phyloP scores from a whole-genome alignment of 2,888 invertebrate genomes.

The Cheilosia vernalis region DNA sequence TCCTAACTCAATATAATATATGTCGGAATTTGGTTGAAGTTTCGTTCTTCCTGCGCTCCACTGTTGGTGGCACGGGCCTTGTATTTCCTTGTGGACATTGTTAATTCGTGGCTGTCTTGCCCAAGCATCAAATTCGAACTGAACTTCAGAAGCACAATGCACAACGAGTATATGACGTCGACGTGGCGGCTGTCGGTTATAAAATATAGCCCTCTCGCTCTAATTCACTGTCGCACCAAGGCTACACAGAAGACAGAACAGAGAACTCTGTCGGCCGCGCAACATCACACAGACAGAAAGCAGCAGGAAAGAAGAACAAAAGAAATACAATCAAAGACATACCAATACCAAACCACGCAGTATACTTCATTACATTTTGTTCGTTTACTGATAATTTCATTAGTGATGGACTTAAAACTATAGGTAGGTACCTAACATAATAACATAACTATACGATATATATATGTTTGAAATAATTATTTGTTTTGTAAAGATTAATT shows the following conservation, averaged over 20 bases:
- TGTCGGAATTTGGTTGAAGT: slow-evolving; percentile 31
- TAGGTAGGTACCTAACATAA: background rate
- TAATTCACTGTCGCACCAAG: slow-evolving; percentile 13
- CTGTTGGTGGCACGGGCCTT: background rate
- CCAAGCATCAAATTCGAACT: slow-evolving; percentile 8
- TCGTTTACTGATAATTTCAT: background rate
- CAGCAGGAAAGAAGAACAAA: slow-evolving; percentile 14
- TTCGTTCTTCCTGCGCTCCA: background rate
- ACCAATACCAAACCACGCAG: background rate
- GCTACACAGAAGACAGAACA: slow-evolving; percentile 21
- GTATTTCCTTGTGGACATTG: background rate
- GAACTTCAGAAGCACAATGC: background rate
- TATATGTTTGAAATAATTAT: too few relatives aligned
- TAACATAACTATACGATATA: background rate
- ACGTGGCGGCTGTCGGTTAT: background rate
- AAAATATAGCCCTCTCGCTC: background rate
- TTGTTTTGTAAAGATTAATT: too few relatives aligned
- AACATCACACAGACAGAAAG: slow-evolving; percentile 11
- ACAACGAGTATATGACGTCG: slow-evolving; percentile 3
- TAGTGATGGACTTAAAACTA: slow-evolving; percentile 1
- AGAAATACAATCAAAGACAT: background rate
- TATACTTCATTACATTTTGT: background rate
- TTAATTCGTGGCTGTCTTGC: background rate
- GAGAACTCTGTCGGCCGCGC: slow-evolving; percentile 1
- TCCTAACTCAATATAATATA: too few relatives aligned